phyloP scores from a whole-genome alignment of 2,888 invertebrate genomes.

The Lithophane socia region DNA sequence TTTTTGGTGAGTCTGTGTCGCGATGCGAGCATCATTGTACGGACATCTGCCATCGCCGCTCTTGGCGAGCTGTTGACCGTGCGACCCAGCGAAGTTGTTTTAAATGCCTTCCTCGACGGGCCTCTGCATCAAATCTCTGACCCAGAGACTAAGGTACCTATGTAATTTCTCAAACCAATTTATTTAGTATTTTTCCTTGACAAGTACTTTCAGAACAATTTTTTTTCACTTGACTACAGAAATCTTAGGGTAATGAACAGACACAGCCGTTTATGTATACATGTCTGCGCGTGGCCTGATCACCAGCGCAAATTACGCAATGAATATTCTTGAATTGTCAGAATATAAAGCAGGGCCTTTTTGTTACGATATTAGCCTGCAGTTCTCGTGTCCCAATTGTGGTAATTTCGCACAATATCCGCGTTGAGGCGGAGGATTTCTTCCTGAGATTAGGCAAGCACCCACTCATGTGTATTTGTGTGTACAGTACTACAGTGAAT shows the following conservation, averaged over 20 bases:
- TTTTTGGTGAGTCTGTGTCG: constrained; percentile 83
- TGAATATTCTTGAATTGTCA: neutral
- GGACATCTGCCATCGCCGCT: constrained; percentile 80
- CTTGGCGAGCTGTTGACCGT: constrained; percentile 77
- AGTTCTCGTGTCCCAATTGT: neutral
- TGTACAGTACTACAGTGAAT: neutral
- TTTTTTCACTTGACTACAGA: neutral
- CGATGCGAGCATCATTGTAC: constrained; percentile 86
- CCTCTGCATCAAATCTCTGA: constrained; percentile 86
- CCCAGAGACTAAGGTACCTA: constrained; percentile 83
- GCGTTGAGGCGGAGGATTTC: too few species aligned
- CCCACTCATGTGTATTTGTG: neutral
- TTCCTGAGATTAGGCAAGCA: neutral
- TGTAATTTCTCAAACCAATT: neutral
- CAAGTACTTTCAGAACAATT: neutral
- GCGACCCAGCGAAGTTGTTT: constrained; percentile 69
- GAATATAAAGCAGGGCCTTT: neutral
- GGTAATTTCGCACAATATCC: neutral
- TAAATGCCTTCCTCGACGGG: constrained; percentile 85
- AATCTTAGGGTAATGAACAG: neutral
- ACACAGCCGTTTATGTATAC: neutral
- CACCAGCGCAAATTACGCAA: neutral
- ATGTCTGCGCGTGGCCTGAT: neutral
- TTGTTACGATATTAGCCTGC: neutral
- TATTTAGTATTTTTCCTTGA: neutral